These are phyloP conservation scores for Platyscapa corneri DNA, from an alignment of 1,140 invertebrate species.

Conservation along the genomic window DNA sequence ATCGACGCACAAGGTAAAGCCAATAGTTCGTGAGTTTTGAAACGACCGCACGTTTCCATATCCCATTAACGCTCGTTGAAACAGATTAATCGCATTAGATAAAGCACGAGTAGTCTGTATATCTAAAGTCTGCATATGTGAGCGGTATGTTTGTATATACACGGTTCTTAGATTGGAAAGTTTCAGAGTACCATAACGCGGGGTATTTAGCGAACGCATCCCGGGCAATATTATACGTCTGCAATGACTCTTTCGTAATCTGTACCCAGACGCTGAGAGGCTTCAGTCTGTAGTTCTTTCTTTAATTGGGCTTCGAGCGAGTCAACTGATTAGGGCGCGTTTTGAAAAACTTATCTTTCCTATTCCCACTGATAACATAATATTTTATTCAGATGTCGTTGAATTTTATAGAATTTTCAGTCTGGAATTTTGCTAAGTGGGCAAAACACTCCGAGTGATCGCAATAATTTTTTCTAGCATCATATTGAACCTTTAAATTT, in stretches of 20 bases:
- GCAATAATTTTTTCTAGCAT: background rate
- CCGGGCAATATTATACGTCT: background rate
- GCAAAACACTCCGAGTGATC: background rate
- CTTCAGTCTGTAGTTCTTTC: background rate
- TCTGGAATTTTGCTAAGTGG: background rate
- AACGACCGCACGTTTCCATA: constrained; percentile 23
- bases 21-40: constrained; percentile 35
- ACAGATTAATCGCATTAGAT: constrained; percentile 46
- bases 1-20: background rate
- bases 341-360: background rate
- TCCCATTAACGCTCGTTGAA: constrained; percentile 34
- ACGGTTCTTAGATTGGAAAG: constrained; percentile 31
- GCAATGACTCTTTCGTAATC: constrained; percentile 16
- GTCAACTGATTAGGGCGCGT: background rate
- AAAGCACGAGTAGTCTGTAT: constrained; percentile 18
- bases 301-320: background rate
- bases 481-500: no score
- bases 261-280: background rate
- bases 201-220: constrained; percentile 22
- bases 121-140: constrained; percentile 12
- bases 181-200: background rate
- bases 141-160: background rate
- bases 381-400: background rate
- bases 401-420: background rate
- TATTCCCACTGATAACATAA: background rate